Base-by-base conservation (phyloP, 2,888 invertebrate species). In the Hofmannophila pseudospretella region DNA sequence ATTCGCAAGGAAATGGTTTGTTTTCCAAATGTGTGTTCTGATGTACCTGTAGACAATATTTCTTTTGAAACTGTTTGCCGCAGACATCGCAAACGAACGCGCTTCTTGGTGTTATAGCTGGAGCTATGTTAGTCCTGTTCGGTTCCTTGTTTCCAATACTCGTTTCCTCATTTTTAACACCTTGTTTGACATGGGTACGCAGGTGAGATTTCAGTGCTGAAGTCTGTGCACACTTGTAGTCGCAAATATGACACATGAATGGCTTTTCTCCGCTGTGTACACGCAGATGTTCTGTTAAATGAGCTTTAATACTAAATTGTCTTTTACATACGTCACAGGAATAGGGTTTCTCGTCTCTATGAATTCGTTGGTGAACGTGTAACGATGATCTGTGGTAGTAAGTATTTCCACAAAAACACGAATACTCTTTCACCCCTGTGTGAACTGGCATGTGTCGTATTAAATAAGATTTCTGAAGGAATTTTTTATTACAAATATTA, bases 21-120 rank as follows among this genome's bases (percentile, higher is more conserved):
- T 48, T 41, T 3, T 39, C 45, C 0, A 39, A 42, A 12, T 47
- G 44, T 7, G 23, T 39, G 27, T 41, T 38, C 39, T 44, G 39
- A n/a, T 50, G 50, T 3, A 41, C 33, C 9, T 31, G 10, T 26
- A 46, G 37, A 10, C 37, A 37, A 10, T 37, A 38, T 28, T 34
- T 41, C 23, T 41, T 37, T 16, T 39, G 39, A 26, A 46, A 46
- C 11, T 29, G 27, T 28, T 46, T 43, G 14, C 31, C 38, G 22
- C 46, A 46, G 9, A 29, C 11, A 20, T 41, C 41, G 39, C 46
- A 46, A 26, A 10, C n/a, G 11, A 10, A 26, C 1, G 11, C n/a
- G 20, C 8, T 20, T 20, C 2, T 20, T 8, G 3, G 7, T 8
- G 20, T 8, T 20, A 4, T n/a, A n/a, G n/a, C n/a, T n/a, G n/a